phyloP scores from a whole-genome alignment of 2,113 vertebrate species.

The Indicator indicator region DNA sequence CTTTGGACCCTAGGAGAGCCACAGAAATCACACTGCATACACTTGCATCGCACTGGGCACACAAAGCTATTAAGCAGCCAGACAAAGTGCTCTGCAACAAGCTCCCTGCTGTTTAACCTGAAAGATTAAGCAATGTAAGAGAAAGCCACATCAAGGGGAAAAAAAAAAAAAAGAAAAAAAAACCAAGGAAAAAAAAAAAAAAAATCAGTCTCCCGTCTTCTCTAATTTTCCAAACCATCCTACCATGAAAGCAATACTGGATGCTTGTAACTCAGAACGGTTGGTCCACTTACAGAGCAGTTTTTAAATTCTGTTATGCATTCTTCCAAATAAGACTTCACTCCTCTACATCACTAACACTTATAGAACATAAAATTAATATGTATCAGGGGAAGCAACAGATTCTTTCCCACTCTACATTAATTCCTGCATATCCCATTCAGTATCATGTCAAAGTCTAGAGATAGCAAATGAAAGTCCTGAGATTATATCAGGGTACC shows the following conservation, averaged over 20 bases:
- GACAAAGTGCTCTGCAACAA: not conserved
- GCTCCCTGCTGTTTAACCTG: not conserved
- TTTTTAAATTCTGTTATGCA: not conserved
- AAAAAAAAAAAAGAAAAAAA: too few relatives aligned
- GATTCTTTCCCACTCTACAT: not conserved
- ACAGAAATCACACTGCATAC: not conserved
- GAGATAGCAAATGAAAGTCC: not conserved
- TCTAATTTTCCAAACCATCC: not conserved
- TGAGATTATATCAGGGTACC: not conserved
- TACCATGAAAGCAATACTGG: not conserved
- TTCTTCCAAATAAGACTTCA: not conserved
- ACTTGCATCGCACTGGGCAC: not conserved
- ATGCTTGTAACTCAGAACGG: not conserved
- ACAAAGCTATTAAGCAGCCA: not conserved
- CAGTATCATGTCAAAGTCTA: not conserved
- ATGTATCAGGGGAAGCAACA: not conserved
- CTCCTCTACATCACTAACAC: not conserved
- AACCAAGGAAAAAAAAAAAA: not conserved
- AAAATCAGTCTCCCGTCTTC: not conserved
- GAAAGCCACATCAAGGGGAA: not conserved
- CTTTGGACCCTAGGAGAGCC: not conserved
- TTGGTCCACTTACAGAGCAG: not conserved
- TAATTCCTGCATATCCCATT: not conserved
- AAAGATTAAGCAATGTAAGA: not conserved
- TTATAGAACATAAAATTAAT: not conserved